Percentiles rank a stretch among this genome's conserved stretches.
Evolutionary conservation across 2,888 invertebrate genomes (phyloP).

Genomic region (Ptychoptera contaminata): DNA sequence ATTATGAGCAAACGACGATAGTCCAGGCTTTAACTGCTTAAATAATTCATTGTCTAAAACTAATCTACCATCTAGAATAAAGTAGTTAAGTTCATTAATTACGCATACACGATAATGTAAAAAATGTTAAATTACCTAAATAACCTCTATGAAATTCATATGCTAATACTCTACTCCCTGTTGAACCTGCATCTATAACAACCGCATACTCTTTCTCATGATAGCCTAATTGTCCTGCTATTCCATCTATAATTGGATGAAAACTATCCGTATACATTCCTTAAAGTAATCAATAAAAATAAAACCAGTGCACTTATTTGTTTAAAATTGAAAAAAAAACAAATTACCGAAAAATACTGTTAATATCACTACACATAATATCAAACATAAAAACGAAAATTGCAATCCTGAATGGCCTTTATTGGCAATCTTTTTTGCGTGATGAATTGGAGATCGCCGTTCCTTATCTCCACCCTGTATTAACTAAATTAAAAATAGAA

Average conservation of each 20-base stretch:
- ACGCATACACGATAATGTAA: background rate
- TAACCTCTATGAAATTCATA: conserved; percentile 70
- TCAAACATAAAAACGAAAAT: conserved; percentile 27
- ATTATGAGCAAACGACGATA: conserved; percentile 72
- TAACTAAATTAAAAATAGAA: too few relatives aligned
- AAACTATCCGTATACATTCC: conserved; percentile 28
- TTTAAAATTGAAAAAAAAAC: background rate
- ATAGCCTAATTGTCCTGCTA: conserved; percentile 57
- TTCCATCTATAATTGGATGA: conserved; percentile 43
- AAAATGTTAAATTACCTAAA: conserved; percentile 34
- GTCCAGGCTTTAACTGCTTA: conserved; percentile 73
- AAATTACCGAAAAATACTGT: conserved; percentile 25
- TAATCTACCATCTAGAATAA: conserved; percentile 39
- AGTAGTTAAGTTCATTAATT: conserved; percentile 1
- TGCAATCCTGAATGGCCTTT: conserved; percentile 17
- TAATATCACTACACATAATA: conserved; percentile 23
- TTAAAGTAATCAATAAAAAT: too few relatives aligned
- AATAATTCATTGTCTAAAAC: conserved; percentile 71
- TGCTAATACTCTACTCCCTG: conserved; percentile 72
- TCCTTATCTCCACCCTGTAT: too few relatives aligned
- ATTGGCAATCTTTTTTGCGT: too few relatives aligned
- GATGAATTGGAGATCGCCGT: too few relatives aligned
- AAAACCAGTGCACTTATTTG: background rate
- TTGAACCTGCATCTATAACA: conserved; percentile 88
- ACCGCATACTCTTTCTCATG: conserved; percentile 61